Evolutionary conservation across 2,113 vertebrate genomes (phyloP), one percentile per base, ranked within the genome.

Genomic region (Fulica atra): DNA sequence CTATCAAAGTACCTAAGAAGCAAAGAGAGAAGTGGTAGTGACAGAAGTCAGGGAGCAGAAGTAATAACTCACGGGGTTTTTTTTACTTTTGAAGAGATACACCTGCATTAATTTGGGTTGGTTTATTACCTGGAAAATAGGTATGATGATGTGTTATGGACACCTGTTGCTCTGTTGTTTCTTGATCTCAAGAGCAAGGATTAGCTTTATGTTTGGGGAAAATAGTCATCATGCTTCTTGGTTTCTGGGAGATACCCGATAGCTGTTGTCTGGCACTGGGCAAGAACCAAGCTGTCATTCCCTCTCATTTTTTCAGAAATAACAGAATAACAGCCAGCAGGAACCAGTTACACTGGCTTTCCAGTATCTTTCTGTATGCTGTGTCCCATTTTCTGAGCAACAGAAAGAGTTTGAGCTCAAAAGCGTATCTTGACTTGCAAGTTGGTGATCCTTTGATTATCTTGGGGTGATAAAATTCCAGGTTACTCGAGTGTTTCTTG

Each of bases 21-120:
- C 29, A 38, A 38, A 61, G 51, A 38, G 36, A 53, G 29, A 18
- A 18, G 33, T 53, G 38, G 10, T 23, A 53, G 42, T 60, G 69
- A 56, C n/a, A 15, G 13, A 35, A 85, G n/a, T 40, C 31, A 31
- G 13, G 50, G 36, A 61, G 28, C 50, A 63, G 50, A 60, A 72
- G 7, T 66, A n/a, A 3, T 54, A n/a, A 59, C 59, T 40, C 36
- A 5, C 20, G 28, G 0, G 31, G 0, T 21, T n/a, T 69, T n/a
- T 69, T 60, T 44, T 11, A 7, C 23, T 72, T 86, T 19, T 59
- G 31, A 46, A 50, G 40, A 33, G 31, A 12, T 60, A 16, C 0
- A 3, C 20, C 26, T 86, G 29, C 40, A 11, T 1, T 6, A 9
- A 46, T 57, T 74, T 42, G 9, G 4, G 64, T 93, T 83, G n/a